Evolutionary conservation across 2,113 vertebrate species (phyloP).

Genomic region (Tor tambroides): DNA sequence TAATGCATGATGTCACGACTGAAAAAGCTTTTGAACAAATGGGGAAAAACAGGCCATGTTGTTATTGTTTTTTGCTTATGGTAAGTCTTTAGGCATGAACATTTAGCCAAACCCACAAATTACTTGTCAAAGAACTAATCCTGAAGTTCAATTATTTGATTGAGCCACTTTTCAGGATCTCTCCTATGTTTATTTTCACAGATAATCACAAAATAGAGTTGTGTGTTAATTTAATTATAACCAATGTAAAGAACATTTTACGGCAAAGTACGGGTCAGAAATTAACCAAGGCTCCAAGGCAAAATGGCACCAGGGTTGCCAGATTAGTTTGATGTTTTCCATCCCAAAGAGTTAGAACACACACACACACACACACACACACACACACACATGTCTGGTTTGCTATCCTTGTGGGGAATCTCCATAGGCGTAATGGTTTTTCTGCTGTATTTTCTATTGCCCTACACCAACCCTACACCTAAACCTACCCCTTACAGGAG

Average conservation of each 20-base stretch:
- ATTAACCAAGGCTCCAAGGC: neutral
- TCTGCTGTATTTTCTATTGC: too few species aligned
- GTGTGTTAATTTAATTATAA: neutral
- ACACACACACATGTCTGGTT: too few species aligned
- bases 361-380: too few species aligned
- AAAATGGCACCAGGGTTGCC: neutral
- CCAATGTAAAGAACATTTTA: neutral
- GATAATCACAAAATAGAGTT: neutral
- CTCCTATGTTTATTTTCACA: neutral
- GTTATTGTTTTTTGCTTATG: slow-evolving; percentile 60
- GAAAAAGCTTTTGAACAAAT: slow-evolving; percentile 56
- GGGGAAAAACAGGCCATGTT: slow-evolving; percentile 63
- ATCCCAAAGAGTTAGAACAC: too few species aligned
- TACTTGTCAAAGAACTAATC: slow-evolving; percentile 12
- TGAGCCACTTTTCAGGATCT: neutral
- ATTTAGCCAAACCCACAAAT: slow-evolving; percentile 34
- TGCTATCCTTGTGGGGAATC: too few species aligned
- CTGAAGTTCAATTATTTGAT: neutral
- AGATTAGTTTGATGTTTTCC: too few species aligned
- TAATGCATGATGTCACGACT: slow-evolving; percentile 53
- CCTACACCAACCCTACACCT: too few species aligned
- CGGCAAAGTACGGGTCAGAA: neutral
- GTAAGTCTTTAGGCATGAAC: slow-evolving; percentile 61
- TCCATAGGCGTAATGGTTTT: too few species aligned
- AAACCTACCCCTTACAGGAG: too few species aligned